These are phyloP conservation scores for Papilio gigon DNA, from an alignment of 2,888 invertebrate genomes.

Conservation along the genomic window DNA sequence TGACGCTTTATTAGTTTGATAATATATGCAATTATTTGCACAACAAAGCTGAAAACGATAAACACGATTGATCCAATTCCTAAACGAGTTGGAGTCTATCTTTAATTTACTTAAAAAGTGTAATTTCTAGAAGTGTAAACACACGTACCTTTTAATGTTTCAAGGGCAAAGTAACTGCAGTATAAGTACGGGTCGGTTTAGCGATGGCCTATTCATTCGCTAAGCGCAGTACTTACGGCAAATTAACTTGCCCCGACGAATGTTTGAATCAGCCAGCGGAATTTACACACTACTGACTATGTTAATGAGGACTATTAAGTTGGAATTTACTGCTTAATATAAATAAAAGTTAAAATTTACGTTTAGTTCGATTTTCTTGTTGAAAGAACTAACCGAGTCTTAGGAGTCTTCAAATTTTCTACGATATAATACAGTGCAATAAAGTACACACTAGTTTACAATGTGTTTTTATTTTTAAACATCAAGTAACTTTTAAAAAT, in stretches of 20 bases:
- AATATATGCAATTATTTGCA: too few species aligned
- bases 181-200: conserved; percentile 3
- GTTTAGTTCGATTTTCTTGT: not conserved
- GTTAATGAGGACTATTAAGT: conserved; percentile 19
- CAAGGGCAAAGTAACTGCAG: conserved; percentile 14
- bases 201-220: conserved; percentile 16
- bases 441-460: too few species aligned
- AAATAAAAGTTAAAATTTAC: not conserved
- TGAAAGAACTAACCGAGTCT: too few species aligned
- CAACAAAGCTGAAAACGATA: too few species aligned
- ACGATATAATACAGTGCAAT: too few species aligned
- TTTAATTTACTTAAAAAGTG: not conserved
- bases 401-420: too few species aligned
- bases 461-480: too few species aligned
- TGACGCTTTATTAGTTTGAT: too few species aligned
- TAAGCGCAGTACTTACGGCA: conserved; percentile 18
- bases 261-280: conserved; percentile 20
- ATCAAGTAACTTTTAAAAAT: not conserved
- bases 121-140: too few species aligned
- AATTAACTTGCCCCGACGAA: conserved; percentile 17
- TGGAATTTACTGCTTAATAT: not conserved
- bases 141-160: not conserved
- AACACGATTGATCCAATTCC: too few species aligned
- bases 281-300: conserved; percentile 11
- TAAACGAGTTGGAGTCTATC: too few species aligned